Base-by-base conservation (phyloP, 37 sponge, comb jelly and placozoan species). In the Haliclona indistincta region DNA sequence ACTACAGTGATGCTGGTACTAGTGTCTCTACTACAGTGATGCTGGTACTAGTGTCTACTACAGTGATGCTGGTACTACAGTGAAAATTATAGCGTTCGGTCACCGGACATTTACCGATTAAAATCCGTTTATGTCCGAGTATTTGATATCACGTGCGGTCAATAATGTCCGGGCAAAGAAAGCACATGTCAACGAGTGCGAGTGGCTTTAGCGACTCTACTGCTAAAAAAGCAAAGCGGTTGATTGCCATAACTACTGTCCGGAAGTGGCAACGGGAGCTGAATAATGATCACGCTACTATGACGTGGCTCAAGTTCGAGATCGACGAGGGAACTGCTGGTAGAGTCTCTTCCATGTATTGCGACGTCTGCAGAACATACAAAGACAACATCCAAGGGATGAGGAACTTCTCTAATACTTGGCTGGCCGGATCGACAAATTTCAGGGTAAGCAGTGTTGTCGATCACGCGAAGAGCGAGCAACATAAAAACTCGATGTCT, bases 361-460 rank as follows among this genome's bases (percentile, higher is more conserved):
- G 75, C 67, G 64, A 52, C 2, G 70, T 56, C 3, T 86, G 86
- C 42, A 52, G 75, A 42, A 64, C 22, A 33, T 74, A 74, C 69
- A 73, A 78, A 74, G 37, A 11, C 47, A 43, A 54, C n/a, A 86
- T 86, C 38, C 20, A 22, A 28, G 74, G 71, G 26, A 35, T 41
- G 44, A 86, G 56, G 43, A 78, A 86, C 70, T 79, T 79, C 62
- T 86, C 80, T 2, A 54, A 20, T 10, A 74, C 68, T 0, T 89
- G 89, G 89, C 55, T 89, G 7, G 36, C 23, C 63, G 89, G 80
- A 6, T 82, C 89, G 26, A 67, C 64, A 32, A 89, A 89, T 45
- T 84, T 79, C 4, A 78, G 69, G 70, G 79, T 54, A 17, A 89
- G 81, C 75, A 79, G 74, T 56, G 39, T 83, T 29, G 32, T 76